Percentiles rank a stretch among this genome's conserved stretches.
phyloP scores from a whole-genome alignment of 2,113 vertebrate genomes.

The Conger conger region DNA sequence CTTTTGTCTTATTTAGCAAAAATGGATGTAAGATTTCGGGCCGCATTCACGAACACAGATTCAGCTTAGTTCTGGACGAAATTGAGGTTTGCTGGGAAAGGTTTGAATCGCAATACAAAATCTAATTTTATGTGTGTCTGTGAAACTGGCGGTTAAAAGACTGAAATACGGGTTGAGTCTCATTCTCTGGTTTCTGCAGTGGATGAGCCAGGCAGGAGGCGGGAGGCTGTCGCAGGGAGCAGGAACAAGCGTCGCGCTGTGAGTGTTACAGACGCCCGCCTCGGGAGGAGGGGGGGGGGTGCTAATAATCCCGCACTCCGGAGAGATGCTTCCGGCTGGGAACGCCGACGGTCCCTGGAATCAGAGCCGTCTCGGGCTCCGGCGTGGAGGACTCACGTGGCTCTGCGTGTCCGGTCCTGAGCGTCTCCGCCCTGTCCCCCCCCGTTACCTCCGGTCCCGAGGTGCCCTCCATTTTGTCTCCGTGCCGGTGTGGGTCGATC shows the following conservation, averaged over 20 bases:
- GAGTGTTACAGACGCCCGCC: constrained; percentile 1
- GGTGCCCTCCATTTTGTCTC: background rate
- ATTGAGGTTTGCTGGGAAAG: too few relatives aligned
- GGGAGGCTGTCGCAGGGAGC: background rate
- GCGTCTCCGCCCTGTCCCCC: background rate
- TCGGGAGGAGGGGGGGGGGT: background rate
- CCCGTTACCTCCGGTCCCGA: constrained; percentile 2
- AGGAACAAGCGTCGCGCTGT: constrained; percentile 7
- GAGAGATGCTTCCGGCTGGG: constrained; percentile 1
- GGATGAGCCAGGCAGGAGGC: background rate
- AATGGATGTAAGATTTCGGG: too few relatives aligned
- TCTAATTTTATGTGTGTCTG: too few relatives aligned
- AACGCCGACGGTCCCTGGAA: constrained; percentile 7
- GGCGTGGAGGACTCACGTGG: background rate
- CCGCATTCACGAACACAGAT: too few relatives aligned
- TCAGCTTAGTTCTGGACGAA: too few relatives aligned
- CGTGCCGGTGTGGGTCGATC: background rate
- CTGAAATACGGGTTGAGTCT: too few relatives aligned
- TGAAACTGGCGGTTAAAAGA: too few relatives aligned
- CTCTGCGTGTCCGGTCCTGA: background rate
- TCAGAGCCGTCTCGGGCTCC: background rate
- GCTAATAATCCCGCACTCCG: constrained; percentile 15
- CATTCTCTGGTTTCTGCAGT: too few relatives aligned
- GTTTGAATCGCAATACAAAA: too few relatives aligned
- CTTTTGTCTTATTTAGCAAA: too few relatives aligned